A percentile compares a stretch with the other conserved stretches of the same genome.
Evolutionary conservation across 2,888 invertebrate genomes (phyloP).

Genomic region (Candidula unifasciata): DNA sequence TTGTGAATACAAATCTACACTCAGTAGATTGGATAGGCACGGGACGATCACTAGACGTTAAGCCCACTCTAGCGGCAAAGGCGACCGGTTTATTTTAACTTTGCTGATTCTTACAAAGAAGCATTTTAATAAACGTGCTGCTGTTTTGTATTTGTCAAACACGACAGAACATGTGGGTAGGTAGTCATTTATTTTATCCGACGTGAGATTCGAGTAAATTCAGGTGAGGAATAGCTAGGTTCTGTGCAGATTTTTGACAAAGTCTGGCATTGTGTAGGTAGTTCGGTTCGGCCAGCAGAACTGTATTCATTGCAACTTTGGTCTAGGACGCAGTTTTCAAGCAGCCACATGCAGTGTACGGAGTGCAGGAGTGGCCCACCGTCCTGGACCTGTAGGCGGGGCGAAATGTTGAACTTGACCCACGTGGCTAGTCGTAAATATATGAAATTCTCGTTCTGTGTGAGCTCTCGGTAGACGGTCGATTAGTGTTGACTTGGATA

Average conservation of each 20-base stretch:
- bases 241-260: too few relatives aligned
- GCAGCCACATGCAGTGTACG: neutral
- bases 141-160: too few relatives aligned
- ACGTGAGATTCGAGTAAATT: too few relatives aligned
- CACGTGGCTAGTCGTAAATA: constrained; percentile 25
- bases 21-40: constrained; percentile 5
- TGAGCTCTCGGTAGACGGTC: too few relatives aligned
- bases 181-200: too few relatives aligned
- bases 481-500: too few relatives aligned
- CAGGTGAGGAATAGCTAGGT: too few relatives aligned
- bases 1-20: constrained; percentile 25
- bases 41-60: too few relatives aligned
- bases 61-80: too few relatives aligned
- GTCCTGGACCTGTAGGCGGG: constrained; percentile 29
- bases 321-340: neutral
- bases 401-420: neutral
- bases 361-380: neutral
- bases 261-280: too few relatives aligned
- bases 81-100: neutral
- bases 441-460: constrained; percentile 4
- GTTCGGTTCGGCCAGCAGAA: too few relatives aligned
- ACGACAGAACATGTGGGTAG: too few relatives aligned
- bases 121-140: neutral
- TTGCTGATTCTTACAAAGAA: neutral
- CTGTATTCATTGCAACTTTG: neutral